Evolutionary conservation across 2,113 vertebrate genomes (phyloP).

Genomic region (Phainopepla nitens): DNA sequence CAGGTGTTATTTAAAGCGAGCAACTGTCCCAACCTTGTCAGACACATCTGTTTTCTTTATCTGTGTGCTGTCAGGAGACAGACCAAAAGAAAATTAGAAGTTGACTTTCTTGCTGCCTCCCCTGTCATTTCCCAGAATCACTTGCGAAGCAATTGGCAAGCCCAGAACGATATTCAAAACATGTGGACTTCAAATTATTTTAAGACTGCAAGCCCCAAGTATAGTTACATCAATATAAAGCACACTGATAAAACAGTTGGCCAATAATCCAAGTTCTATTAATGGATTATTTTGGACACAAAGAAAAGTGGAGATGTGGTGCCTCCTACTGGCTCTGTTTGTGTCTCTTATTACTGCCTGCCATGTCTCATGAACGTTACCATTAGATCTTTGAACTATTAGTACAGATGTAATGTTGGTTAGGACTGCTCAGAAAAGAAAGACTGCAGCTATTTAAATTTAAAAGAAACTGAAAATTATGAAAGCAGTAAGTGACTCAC

Average conservation of each 20-base stretch:
- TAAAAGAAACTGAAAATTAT: neutral
- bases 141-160: neutral
- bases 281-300: neutral
- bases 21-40: neutral
- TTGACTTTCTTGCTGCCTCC: neutral
- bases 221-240: neutral
- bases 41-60: neutral
- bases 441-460: neutral
- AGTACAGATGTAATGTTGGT: neutral
- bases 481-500: neutral
- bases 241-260: neutral
- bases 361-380: neutral
- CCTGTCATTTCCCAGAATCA: neutral
- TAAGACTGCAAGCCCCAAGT: neutral
- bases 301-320: conserved; percentile 1
- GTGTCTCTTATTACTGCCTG: neutral
- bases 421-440: neutral
- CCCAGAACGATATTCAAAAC: neutral
- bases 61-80: neutral
- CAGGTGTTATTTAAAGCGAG: neutral
- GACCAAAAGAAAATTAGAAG: neutral
- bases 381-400: neutral
- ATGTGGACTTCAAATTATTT: neutral
- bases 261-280: neutral
- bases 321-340: conserved; percentile 29